Conservation (phyloP, 2,113 vertebrate genomes). For the Misgurnus mizolepis region DNA sequence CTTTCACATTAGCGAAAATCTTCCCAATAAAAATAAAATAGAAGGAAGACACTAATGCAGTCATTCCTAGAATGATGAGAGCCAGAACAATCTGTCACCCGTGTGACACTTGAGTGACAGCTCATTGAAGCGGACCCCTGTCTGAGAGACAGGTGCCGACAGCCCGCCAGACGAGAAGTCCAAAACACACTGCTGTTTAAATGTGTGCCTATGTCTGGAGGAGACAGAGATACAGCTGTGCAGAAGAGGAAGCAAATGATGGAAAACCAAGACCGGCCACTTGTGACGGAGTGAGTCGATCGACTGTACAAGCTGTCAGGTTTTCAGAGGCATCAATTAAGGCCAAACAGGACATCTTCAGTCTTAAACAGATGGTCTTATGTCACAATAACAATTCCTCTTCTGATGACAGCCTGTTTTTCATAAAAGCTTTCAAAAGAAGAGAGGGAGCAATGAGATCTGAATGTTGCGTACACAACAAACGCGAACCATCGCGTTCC, state of each 20-base stretch:
- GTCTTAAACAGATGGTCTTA: constrained; percentile 19
- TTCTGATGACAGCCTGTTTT: neutral
- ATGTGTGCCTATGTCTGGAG: neutral
- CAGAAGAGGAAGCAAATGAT: neutral
- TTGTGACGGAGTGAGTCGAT: neutral
- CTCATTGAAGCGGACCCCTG: neutral
- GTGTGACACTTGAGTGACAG: constrained; percentile 2
- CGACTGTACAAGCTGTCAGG: constrained; percentile 3
- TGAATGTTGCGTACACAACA: too few species aligned
- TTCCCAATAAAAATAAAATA: neutral
- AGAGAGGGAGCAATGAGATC: neutral
- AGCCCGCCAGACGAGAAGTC: constrained; percentile 3
- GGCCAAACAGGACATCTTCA: constrained; percentile 18
- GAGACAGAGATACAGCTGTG: neutral
- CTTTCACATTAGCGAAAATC: neutral
- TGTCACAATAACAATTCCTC: constrained; percentile 4
- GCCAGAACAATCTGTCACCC: neutral
- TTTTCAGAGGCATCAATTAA: constrained; percentile 36
- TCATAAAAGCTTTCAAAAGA: neutral
- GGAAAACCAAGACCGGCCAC: neutral
- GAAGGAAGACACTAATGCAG: neutral
- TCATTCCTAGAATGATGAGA: neutral
- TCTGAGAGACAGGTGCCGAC: constrained; percentile 31
- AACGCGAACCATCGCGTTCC: too few species aligned
- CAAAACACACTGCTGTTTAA: constrained; percentile 1